phyloP scores from a whole-genome alignment of 2,888 invertebrate species.

The Hydriomena furcata region DNA sequence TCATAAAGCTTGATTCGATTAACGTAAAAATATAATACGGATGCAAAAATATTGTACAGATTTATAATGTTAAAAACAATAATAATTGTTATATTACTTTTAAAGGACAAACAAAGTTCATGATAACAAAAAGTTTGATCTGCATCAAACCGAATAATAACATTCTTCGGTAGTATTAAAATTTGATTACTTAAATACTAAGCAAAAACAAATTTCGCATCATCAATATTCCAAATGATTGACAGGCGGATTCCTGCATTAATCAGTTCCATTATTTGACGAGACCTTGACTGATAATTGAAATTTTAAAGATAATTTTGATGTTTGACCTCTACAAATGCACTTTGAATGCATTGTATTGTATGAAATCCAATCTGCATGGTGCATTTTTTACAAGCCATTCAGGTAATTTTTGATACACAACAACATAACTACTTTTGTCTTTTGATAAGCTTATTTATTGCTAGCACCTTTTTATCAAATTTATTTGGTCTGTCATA shows the following conservation, averaged over 20 bases:
- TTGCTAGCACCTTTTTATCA: too few relatives aligned
- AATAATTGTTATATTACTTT: too few relatives aligned
- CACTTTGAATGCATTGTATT: slow-evolving; percentile 21
- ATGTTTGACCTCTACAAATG: slow-evolving; percentile 16
- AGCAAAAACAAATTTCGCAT: slow-evolving; percentile 21
- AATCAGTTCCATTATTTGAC: slow-evolving; percentile 25
- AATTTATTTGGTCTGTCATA: too few relatives aligned
- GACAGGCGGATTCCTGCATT: slow-evolving; percentile 32
- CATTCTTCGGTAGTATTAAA: slow-evolving; percentile 27
- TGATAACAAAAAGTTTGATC: slow-evolving; percentile 2
- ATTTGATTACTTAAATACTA: slow-evolving; percentile 18
- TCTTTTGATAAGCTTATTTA: too few relatives aligned
- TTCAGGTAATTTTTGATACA: background rate
- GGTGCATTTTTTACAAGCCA: slow-evolving; percentile 13
- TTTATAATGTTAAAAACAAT: too few relatives aligned
- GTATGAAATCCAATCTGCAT: slow-evolving; percentile 12
- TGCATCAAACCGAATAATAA: slow-evolving; percentile 10
- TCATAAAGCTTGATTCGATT: too few relatives aligned
- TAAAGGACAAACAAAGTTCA: background rate
- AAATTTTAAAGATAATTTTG: slow-evolving; percentile 24
- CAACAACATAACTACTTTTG: background rate
- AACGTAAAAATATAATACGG: too few relatives aligned
- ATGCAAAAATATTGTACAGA: too few relatives aligned
- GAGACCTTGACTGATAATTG: slow-evolving; percentile 27
- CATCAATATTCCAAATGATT: slow-evolving; percentile 32